phyloP scores from a whole-genome alignment of 2,797 vertebrate species.

The Macropodus opercularis region DNA sequence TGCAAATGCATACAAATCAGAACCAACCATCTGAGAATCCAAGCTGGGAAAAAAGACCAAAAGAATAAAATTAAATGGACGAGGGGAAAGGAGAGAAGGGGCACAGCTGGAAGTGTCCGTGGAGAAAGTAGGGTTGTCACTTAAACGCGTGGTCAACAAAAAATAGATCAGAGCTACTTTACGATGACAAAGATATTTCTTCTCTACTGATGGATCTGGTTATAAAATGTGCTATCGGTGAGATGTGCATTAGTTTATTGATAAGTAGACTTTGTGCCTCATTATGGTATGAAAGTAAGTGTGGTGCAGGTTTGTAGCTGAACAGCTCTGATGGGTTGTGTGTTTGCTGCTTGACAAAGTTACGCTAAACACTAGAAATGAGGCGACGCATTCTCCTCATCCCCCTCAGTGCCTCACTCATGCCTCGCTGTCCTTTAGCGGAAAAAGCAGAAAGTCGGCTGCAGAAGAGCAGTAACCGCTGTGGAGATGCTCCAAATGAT shows the following conservation, averaged over 20 bases:
- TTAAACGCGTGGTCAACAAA: constrained; percentile 24
- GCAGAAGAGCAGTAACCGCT: constrained; percentile 45
- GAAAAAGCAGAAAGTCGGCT: constrained; percentile 36
- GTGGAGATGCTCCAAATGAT: constrained; percentile 60
- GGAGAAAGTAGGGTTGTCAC: constrained; percentile 36
- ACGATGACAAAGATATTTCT: constrained; percentile 11
- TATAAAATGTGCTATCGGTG: no score
- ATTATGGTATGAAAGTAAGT: no score
- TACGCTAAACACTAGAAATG: constrained; percentile 1
- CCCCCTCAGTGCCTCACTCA: not conserved
- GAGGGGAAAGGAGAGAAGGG: constrained; percentile 31
- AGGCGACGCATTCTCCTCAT: not conserved
- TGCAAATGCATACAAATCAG: constrained; percentile 98
- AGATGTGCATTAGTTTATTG: no score
- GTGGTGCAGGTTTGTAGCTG: no score
- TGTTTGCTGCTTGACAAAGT: no score
- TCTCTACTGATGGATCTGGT: no score
- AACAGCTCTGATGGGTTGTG: no score
- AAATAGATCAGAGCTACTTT: constrained; percentile 23
- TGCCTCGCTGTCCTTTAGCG: constrained; percentile 7
- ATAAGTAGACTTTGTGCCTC: no score
- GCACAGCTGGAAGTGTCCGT: constrained; percentile 30
- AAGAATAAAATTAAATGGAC: constrained; percentile 77
- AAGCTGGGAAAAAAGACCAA: constrained; percentile 74
- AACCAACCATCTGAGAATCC: constrained; percentile 91